Base-by-base conservation (phyloP, 1,140 invertebrate genomes). In the Copidosoma floridanum region DNA sequence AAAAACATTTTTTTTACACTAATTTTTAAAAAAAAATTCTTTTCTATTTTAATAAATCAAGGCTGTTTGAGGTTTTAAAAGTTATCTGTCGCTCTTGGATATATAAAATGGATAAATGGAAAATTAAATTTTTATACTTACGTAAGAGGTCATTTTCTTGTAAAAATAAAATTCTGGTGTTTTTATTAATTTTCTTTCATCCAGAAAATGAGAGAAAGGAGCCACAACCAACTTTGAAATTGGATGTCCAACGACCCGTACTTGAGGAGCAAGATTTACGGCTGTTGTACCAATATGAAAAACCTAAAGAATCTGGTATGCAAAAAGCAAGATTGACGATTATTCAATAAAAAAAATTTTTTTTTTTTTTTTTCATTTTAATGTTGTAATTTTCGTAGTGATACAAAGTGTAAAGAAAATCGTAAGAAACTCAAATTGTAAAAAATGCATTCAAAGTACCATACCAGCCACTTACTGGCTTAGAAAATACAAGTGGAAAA, bases 381-480 rank as follows among this genome's bases (percentile, higher is more conserved):
- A 26, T 38, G 12, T 47, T 38, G 35, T 43, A 32, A 32, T 38
- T 41, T 20, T 63, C 47, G 8, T 3, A 72, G 67, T 61, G 16
- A 37, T 68, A 27, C 18, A 63, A 54, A 50, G 26, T 54, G 16
- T 44, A 27, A 52, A 63, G 32, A 46, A 57, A 47, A 54, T 35
- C 24, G 37, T 64, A 57, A 56, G 63, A 55, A 52, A 52, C 53
- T 46, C 32, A 23, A 66, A 68, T 69, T 61, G 76, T 71, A 55
- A 75, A 74, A 53, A 69, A 68, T 50, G 67, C 65, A 76, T 47
- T 76, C 80, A 65, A 70, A 72, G 24, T 75, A 76, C 79, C 0
- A 55, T 92, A 40, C 91, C 90, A 3, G 83, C 86, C 0, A 60
- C 86, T 6, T 72, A 81, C 67, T 92, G 90, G 90, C 69, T 93